Conservation (phyloP, 2,797 vertebrate genomes). For the Masticophis lateralis region DNA sequence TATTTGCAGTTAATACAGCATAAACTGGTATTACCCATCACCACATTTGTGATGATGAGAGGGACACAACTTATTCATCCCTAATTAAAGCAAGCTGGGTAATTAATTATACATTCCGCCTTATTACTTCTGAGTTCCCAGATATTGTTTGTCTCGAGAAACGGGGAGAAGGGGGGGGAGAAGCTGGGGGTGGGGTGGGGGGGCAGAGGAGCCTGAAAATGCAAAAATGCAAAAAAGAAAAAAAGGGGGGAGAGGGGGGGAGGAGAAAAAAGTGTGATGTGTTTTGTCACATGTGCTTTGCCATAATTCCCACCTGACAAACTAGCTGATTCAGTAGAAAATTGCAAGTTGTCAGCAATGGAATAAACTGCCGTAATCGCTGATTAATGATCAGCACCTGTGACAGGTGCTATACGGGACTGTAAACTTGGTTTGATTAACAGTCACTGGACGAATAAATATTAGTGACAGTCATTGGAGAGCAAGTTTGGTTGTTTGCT, state of each 20-base stretch:
- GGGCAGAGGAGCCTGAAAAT: constrained; percentile 65
- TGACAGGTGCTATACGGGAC: constrained; percentile 88
- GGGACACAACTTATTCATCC: constrained; percentile 98
- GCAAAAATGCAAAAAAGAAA: constrained; percentile 43
- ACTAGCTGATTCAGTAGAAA: constrained; percentile 93
- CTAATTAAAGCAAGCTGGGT: constrained; percentile 99
- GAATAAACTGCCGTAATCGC: constrained; percentile 97
- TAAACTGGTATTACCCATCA: constrained; percentile 98
- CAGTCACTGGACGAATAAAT: constrained; percentile 80
- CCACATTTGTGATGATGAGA: constrained; percentile 92
- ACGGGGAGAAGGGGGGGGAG: constrained; percentile 68
- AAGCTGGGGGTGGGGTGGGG: background rate
- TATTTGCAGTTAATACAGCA: constrained; percentile 98
- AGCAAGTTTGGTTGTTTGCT: constrained; percentile 74
- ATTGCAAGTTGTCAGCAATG: constrained; percentile 99
- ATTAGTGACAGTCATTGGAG: constrained; percentile 78
- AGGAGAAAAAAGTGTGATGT: constrained; percentile 81
- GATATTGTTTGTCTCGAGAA: constrained; percentile 94
- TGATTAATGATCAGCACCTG: constrained; percentile 99
- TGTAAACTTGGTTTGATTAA: constrained; percentile 82
- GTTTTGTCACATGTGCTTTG: constrained; percentile 96
- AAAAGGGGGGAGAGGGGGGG: background rate
- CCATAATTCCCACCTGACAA: constrained; percentile 99
- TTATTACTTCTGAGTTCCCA: constrained; percentile 96
- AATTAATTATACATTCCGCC: constrained; percentile 99